Evolutionary conservation across 1,140 invertebrate genomes (phyloP), one percentile per base, ranked within the genome.

Genomic region (Drusus annulatus): DNA sequence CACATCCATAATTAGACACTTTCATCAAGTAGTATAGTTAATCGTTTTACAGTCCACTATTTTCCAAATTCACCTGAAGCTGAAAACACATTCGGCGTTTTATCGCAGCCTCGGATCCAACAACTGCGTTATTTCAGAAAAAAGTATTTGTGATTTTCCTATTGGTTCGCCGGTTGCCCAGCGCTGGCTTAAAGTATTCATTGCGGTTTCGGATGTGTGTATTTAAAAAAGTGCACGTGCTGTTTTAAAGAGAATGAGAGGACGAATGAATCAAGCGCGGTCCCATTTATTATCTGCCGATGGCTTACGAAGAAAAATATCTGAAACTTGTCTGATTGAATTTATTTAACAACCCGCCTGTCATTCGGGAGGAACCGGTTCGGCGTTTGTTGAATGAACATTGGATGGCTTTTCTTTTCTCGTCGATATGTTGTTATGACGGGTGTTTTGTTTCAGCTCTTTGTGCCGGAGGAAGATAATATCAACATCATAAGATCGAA

Each of bases 301-400:
- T 65, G 62, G 28, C 62, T 65, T 65, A 65, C 31, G 25, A 28
- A n/a, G 62, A 65, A 56, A 19, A 17, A 65, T 45, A 65, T 65
- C 62, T 31, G 62, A 28, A 65, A 65, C 62, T 65, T 65, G 25
- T 65, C 62, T 16, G 13, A 17, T 31, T 65, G 62, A 65, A 65
- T 65, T 31, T 65, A 65, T 31, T 19, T 28, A 65, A 28, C 23
- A 65, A 28, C 62, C 21, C 54, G 21, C 0, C 16, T 56, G 62
- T 45, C 28, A 28, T 65, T 65, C 45, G 28, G 28, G 3, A 16
- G 62, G 23, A 65, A 65, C 62, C 62, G 25, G 62, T 65, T 65
- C n/a, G 3, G n/a, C n/a, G 62, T 65, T 65, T 28, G 15, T 36
- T 65, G 62, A 65, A 65, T 65, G 2, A 65, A 65, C 4, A n/a